Evolutionary conservation across 2,888 invertebrate genomes (phyloP).

Genomic region (Drosophila prostipennis): DNA sequence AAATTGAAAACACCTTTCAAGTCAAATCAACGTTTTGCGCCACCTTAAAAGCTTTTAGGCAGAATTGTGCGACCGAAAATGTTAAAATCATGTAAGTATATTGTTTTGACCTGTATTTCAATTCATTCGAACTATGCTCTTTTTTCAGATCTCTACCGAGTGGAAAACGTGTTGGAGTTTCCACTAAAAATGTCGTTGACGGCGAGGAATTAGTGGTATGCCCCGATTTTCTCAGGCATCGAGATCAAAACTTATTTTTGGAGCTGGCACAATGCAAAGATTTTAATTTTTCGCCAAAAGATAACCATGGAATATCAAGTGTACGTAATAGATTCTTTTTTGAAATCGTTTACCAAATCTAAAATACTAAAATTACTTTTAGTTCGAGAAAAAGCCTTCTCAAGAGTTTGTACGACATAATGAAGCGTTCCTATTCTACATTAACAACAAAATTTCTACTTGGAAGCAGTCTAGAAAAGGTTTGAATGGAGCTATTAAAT

Average conservation of each 20-base stretch:
- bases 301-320: neutral
- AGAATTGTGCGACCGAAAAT: slow-evolving; percentile 25
- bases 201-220: slow-evolving; percentile 44
- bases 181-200: slow-evolving; percentile 12
- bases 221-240: slow-evolving; percentile 4
- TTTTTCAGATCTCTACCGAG: slow-evolving; percentile 31
- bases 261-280: neutral
- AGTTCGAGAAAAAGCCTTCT: neutral
- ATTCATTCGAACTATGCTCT: slow-evolving; percentile 11
- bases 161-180: slow-evolving; percentile 38
- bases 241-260: slow-evolving; percentile 1
- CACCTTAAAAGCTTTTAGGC: slow-evolving; percentile 21
- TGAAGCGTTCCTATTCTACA: neutral
- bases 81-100: slow-evolving; percentile 50
- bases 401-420: slow-evolving; percentile 8
- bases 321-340: neutral
- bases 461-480: neutral
- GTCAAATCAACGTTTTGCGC: slow-evolving; percentile 29
- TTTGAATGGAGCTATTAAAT: no score
- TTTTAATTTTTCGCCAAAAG: neutral
- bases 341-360: neutral
- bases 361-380: no score
- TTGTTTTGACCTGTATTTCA: slow-evolving; percentile 2
- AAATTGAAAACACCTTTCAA: slow-evolving; percentile 1
- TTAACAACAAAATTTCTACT: neutral